phyloP scores from a whole-genome alignment of 2,797 vertebrate species.

The Lutjanus argentimaculatus region DNA sequence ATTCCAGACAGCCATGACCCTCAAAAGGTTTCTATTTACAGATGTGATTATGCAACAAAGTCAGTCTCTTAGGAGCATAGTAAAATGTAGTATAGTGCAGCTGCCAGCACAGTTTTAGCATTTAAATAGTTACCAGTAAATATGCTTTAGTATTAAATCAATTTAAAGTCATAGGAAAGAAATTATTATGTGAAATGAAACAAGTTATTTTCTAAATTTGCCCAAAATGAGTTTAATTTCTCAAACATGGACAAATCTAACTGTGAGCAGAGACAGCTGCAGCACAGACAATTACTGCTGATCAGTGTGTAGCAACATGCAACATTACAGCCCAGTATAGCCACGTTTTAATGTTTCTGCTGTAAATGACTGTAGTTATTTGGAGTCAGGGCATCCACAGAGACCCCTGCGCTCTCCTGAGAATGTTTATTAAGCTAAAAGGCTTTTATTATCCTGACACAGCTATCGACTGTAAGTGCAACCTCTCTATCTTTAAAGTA shows the following conservation, averaged over 20 bases:
- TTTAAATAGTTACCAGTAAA: background rate
- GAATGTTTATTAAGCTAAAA: slow-evolving; percentile 64
- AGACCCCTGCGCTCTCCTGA: slow-evolving; percentile 26
- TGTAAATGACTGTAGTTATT: slow-evolving; percentile 29
- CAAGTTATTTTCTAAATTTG: background rate
- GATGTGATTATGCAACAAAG: slow-evolving; percentile 29
- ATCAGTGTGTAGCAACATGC: slow-evolving; percentile 16
- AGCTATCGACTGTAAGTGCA: slow-evolving; percentile 35
- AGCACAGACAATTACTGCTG: slow-evolving; percentile 18
- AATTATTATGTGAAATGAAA: background rate
- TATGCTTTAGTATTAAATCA: background rate
- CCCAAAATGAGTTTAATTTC: background rate
- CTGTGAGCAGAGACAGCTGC: slow-evolving; percentile 5
- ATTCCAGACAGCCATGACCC: slow-evolving; percentile 21
- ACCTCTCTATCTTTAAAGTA: slow-evolving; percentile 51
- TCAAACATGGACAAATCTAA: background rate
- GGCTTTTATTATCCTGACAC: slow-evolving; percentile 48
- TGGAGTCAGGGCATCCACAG: slow-evolving; percentile 15
- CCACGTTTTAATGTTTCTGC: slow-evolving; percentile 9
- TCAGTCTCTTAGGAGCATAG: background rate
- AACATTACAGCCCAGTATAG: slow-evolving; percentile 7
- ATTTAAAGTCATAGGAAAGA: background rate
- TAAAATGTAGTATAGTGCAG: background rate
- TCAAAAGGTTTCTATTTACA: slow-evolving; percentile 34
- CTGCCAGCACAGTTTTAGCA: background rate